phyloP scores from a whole-genome alignment of 2,888 invertebrate genomes.

The Yponomeuta plumbellus region DNA sequence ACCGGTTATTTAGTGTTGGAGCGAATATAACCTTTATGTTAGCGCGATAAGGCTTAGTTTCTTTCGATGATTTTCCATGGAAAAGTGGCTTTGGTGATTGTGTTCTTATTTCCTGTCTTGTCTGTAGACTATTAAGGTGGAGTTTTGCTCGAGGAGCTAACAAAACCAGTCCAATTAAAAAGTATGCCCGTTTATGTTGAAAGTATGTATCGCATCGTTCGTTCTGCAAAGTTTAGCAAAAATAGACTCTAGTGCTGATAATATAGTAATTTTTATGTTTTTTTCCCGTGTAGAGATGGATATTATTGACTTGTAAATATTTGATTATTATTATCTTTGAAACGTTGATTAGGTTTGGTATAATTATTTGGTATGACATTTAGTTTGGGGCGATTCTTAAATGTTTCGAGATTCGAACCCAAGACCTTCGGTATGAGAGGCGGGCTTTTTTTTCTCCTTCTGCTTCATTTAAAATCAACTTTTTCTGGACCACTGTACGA shows the following conservation, averaged over 20 bases:
- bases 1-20: conserved; percentile 22
- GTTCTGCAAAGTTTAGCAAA: background rate
- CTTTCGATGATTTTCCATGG: background rate
- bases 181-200: conserved; percentile 27
- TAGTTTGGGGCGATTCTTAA: no score
- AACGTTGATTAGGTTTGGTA: no score
- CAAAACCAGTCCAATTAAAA: conserved; percentile 16
- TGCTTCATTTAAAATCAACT: no score
- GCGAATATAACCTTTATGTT: conserved; percentile 17
- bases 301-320: background rate
- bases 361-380: no score
- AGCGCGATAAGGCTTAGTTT: conserved; percentile 12
- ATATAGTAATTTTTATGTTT: background rate
- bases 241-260: background rate
- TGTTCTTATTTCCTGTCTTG: background rate
- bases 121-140: conserved; percentile 2
- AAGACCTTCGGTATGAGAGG: no score
- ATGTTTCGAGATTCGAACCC: no score
- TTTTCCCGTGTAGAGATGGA: background rate
- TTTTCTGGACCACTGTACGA: no score
- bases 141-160: conserved; percentile 17
- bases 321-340: background rate
- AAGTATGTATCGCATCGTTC: conserved; percentile 12
- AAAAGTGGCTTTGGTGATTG: background rate
- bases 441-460: no score